Conservation (phyloP, 2,888 invertebrate genomes). For the Caenorhabditis sp. region DNA sequence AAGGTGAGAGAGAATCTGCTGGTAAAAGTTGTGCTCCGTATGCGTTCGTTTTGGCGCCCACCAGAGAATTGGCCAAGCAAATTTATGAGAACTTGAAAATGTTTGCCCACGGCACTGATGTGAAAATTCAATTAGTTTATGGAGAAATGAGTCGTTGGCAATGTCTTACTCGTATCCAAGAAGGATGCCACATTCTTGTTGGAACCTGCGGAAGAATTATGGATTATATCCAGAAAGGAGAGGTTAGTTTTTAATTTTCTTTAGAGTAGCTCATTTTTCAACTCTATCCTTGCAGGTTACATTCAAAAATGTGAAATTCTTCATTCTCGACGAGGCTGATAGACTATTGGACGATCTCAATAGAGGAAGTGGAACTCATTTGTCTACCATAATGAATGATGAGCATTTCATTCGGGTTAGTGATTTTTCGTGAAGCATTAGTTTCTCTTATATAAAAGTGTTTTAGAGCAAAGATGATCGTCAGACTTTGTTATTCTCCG, state of each 20-base stretch:
- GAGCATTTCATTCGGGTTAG: slow-evolving; percentile 1
- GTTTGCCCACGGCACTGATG: slow-evolving; percentile 17
- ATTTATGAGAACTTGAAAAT: slow-evolving; percentile 75
- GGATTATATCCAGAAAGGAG: slow-evolving; percentile 76
- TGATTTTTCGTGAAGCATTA: no score
- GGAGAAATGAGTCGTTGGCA: slow-evolving; percentile 37
- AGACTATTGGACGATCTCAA: slow-evolving; percentile 83
- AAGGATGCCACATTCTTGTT: slow-evolving; percentile 79
- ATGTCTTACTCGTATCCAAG: slow-evolving; percentile 9
- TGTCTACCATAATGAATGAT: slow-evolving; percentile 17
- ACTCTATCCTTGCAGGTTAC: slow-evolving; percentile 60
- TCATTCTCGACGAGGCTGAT: slow-evolving; percentile 86
- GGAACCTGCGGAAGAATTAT: slow-evolving; percentile 81
- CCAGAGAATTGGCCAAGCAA: slow-evolving; percentile 88
- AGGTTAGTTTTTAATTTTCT: slow-evolving; percentile 9
- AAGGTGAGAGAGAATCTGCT: background rate
- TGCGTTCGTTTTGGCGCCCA: slow-evolving; percentile 85
- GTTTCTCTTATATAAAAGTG: no score
- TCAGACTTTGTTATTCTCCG: slow-evolving; percentile 55
- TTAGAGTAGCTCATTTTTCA: background rate
- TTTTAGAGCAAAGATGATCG: background rate
- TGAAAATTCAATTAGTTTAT: slow-evolving; percentile 39
- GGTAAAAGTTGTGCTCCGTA: background rate
- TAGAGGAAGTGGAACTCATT: slow-evolving; percentile 28
- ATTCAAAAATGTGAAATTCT: slow-evolving; percentile 76